Evolutionary conservation across 35 echinoderm and acorn worm species (phyloP).

Genomic region (Patiria miniata): DNA sequence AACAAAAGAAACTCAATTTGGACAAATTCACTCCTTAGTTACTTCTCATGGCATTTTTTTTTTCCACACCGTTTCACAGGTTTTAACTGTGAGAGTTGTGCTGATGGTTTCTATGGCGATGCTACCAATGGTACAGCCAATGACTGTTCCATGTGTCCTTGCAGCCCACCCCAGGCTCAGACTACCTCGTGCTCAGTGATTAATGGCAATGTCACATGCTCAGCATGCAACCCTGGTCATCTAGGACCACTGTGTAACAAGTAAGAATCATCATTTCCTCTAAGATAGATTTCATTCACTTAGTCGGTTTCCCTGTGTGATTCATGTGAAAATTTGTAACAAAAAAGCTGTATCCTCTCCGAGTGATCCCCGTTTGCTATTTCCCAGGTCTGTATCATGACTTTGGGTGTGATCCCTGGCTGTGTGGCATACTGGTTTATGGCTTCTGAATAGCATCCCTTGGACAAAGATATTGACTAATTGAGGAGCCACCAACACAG

Average conservation of each 20-base stretch:
- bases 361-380: too few species aligned
- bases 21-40: too few species aligned
- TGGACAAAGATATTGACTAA: neutral
- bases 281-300: too few species aligned
- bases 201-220: constrained; percentile 74
- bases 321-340: neutral
- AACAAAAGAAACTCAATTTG: too few species aligned
- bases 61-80: constrained; percentile 56
- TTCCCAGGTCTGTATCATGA: too few species aligned
- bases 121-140: constrained; percentile 70
- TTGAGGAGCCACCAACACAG: too few species aligned
- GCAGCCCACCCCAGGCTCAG: constrained; percentile 47
- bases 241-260: constrained; percentile 77
- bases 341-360: too few species aligned
- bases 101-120: constrained; percentile 85
- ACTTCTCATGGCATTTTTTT: too few species aligned
- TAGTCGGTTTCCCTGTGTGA: neutral
- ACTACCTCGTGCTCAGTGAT: constrained; percentile 56
- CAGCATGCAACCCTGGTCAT: constrained; percentile 73
- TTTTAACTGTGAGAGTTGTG: constrained; percentile 87
- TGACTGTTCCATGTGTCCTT: constrained; percentile 88
- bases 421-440: too few species aligned
- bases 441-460: neutral
- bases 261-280: constrained; percentile 34
- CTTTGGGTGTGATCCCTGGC: too few species aligned